phyloP scores from a whole-genome alignment of 2,888 invertebrate genomes.

The Congeria kusceri region DNA sequence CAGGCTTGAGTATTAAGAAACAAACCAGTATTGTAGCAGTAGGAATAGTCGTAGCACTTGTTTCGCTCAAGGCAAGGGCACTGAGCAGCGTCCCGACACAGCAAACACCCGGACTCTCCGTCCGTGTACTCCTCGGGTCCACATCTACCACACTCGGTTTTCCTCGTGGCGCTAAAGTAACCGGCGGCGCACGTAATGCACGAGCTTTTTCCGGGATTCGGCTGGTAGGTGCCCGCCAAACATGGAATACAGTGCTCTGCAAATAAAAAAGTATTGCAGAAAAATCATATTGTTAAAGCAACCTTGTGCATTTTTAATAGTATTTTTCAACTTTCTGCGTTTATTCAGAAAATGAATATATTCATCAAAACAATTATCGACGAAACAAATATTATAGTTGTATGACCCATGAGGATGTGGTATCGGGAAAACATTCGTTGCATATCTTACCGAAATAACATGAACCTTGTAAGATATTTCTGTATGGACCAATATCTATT shows the following conservation, averaged over 20 bases:
- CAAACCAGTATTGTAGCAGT: slow-evolving; percentile 70
- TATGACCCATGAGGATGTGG: too few species aligned
- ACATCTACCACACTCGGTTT: slow-evolving; percentile 73
- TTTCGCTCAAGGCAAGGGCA: slow-evolving; percentile 72
- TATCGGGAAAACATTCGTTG: too few species aligned
- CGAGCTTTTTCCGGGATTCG: slow-evolving; percentile 62
- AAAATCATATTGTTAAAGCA: too few species aligned
- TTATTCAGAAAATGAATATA: too few species aligned
- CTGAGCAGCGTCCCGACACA: slow-evolving; percentile 62
- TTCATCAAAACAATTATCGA: too few species aligned
- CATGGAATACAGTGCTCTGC: slow-evolving; percentile 74
- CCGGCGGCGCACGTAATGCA: slow-evolving; percentile 73
- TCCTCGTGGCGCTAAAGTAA: slow-evolving; percentile 69
- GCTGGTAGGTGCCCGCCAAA: slow-evolving; percentile 74
- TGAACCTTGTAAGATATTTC: too few species aligned
- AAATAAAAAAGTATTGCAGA: slow-evolving; percentile 16
- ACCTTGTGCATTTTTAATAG: too few species aligned
- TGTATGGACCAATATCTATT: too few species aligned
- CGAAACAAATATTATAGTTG: too few species aligned
- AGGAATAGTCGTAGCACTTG: slow-evolving; percentile 61
- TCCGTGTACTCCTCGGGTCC: slow-evolving; percentile 66
- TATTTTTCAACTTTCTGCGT: too few species aligned
- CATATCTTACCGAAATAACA: too few species aligned
- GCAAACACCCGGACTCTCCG: slow-evolving; percentile 59
- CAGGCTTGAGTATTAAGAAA: too few species aligned